Evolutionary conservation across 2,797 vertebrate species (phyloP), one percentile per base, ranked within the genome.

Genomic region (Rhabdophis nuchalis): DNA sequence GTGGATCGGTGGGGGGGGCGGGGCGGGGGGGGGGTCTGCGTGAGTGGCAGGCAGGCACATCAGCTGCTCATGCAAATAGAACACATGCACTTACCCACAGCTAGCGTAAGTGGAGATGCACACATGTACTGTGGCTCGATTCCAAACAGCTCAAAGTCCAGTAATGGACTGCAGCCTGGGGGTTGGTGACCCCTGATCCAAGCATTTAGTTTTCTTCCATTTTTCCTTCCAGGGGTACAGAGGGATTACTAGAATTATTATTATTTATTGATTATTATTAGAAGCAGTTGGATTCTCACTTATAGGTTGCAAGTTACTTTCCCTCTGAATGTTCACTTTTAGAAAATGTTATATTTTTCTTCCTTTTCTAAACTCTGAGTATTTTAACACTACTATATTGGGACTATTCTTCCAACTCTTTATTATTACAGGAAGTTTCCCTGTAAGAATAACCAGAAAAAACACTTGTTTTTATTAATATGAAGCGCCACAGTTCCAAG

Each of bases 81-180:
- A 29, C 29, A 16, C n/a, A n/a, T 16, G 13, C 29, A 68, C 29
- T 16, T 13, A 32, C 13, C 12, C 64, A 32, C n/a, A 32, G 64
- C 64, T 68, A 32, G 13, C 5, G 5, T 6, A 68, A 32, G n/a
- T 68, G 64, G 64, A 13, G 64, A 68, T 68, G n/a, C 12, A 27
- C 64, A 68, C 1, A 0, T 2, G 0, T n/a, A 68, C 64, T 1
- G 2, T 11, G 14, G 64, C 64, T 16, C 1, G 14, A 14, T 68
- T 68, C n/a, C 6, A 1, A 68, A 32, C n/a, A 32, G 14, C 13
- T 68, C 13, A 68, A 68, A 2, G 5, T 32, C n/a, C 14, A 2
- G n/a, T 68, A 68, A 18, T 32, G 14, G 64, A n/a, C n/a, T 14
- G 16, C 6, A 18, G 14, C 64, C 64, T 3, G 14, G 13, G 29